Conservation (phyloP, 1,140 invertebrate species). For the Holotrichia oblita region DNA sequence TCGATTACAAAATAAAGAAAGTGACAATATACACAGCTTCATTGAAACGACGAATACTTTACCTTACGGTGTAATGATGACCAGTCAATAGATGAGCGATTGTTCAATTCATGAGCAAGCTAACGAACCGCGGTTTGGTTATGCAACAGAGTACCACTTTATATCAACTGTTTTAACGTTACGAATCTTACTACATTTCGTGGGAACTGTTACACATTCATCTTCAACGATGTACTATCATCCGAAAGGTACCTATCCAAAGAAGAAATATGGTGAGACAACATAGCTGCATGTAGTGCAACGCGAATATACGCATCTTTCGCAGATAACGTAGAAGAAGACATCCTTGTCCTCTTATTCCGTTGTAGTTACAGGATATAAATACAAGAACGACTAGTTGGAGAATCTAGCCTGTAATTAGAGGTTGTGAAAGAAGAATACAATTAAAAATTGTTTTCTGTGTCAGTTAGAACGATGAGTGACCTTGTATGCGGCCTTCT, state of each 20-base stretch:
- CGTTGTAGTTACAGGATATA: not conserved
- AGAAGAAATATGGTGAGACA: constrained; percentile 36
- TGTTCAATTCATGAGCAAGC: constrained; percentile 9
- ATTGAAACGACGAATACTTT: not conserved
- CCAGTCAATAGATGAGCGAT: not conserved
- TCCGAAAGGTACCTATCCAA: not conserved
- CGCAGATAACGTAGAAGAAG: constrained; percentile 16
- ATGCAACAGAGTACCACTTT: not conserved
- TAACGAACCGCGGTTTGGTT: not conserved
- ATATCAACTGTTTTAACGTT: constrained; percentile 10
- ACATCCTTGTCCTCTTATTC: constrained; percentile 32
- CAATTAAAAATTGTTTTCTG: constrained; percentile 20
- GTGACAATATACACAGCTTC: not conserved
- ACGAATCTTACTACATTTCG: constrained; percentile 32
- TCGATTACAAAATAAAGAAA: constrained; percentile 14
- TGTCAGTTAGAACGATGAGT: not conserved
- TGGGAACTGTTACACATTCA: constrained; percentile 39
- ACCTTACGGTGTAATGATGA: constrained; percentile 5
- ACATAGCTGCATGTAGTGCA: constrained; percentile 24
- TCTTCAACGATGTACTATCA: not conserved
- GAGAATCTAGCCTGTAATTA: constrained; percentile 26
- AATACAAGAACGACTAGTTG: constrained; percentile 6
- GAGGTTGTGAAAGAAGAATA: constrained; percentile 7
- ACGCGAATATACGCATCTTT: not conserved
- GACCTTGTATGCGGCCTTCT: constrained; percentile 33